Percentiles rank a stretch among this genome's conserved stretches.
These are phyloP conservation scores for Chromoteleia sp. DNA, from an alignment of 2,888 invertebrate genomes.

Conservation along the genomic window DNA sequence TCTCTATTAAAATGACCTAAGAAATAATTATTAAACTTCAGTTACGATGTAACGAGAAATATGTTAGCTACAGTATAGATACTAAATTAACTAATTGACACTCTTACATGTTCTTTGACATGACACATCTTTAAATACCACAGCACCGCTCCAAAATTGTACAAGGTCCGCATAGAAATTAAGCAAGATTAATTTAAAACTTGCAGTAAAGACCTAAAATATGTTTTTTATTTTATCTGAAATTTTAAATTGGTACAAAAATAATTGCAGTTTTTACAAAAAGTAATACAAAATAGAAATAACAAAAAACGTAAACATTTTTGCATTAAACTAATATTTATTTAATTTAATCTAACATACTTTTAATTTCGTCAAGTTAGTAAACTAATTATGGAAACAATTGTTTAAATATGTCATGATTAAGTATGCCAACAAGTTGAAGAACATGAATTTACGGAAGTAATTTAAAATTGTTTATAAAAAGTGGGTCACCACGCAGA, in stretches of 20 bases:
- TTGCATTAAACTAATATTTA: too few species aligned
- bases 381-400: too few species aligned
- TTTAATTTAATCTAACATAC: too few species aligned
- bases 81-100: constrained; percentile 31
- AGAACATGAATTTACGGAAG: background rate
- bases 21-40: constrained; percentile 7
- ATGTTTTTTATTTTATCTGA: too few species aligned
- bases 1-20: background rate
- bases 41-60: background rate
- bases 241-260: too few species aligned
- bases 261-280: too few species aligned
- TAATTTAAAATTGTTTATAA: constrained; percentile 11
- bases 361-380: too few species aligned
- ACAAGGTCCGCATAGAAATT: background rate
- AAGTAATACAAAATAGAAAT: too few species aligned
- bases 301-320: too few species aligned
- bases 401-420: too few species aligned
- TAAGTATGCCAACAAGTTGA: too few species aligned
- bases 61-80: background rate
- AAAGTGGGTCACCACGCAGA: background rate
- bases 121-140: constrained; percentile 39
- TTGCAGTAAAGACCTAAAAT: too few species aligned
- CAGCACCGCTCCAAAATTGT: background rate
- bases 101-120: constrained; percentile 15
- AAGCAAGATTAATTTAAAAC: background rate